A percentile compares a stretch with the other conserved stretches of the same genome.
phyloP scores from a whole-genome alignment of 1,140 invertebrate genomes.

The Bathynomus jamesi region DNA sequence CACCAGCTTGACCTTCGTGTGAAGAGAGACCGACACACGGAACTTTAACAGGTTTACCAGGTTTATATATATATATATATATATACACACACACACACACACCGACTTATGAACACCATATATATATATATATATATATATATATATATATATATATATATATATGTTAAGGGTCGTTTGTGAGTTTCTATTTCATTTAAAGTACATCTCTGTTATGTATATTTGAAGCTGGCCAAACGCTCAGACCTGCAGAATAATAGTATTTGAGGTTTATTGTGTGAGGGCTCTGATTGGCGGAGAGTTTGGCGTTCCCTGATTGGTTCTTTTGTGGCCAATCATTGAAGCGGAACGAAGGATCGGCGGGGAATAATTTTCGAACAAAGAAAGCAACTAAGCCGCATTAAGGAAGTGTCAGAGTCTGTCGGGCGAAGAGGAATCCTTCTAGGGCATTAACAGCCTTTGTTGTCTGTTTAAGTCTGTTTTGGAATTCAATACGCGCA shows the following conservation, averaged over 20 bases:
- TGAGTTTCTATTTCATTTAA: conserved; percentile 2
- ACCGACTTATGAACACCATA: background rate
- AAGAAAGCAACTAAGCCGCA: conserved; percentile 24
- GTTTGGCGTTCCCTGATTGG: conserved; percentile 32
- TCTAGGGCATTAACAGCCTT: background rate
- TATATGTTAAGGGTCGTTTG: background rate
- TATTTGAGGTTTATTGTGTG: conserved; percentile 35
- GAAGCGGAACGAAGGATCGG: conserved; percentile 34
- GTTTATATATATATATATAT: too few species aligned
- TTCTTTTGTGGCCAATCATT: conserved; percentile 36
- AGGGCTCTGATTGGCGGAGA: conserved; percentile 33
- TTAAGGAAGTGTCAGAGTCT: conserved; percentile 31
- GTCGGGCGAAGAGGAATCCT: conserved; percentile 1
- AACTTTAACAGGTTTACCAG: too few species aligned
- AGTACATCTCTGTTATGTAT: conserved; percentile 17
- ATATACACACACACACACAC: background rate
- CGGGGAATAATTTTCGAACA: conserved; percentile 31
- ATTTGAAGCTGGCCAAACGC: conserved; percentile 31
- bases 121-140: conserved; percentile 3
- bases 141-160: too few species aligned
- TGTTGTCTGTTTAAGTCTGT: background rate
- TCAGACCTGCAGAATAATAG: conserved; percentile 35
- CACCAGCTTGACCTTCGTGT: too few species aligned
- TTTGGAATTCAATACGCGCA: background rate
- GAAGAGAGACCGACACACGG: too few species aligned